These are phyloP conservation scores for Coccyzus lansbergi DNA, from an alignment of 2,797 vertebrate genomes.

Conservation along the genomic window DNA sequence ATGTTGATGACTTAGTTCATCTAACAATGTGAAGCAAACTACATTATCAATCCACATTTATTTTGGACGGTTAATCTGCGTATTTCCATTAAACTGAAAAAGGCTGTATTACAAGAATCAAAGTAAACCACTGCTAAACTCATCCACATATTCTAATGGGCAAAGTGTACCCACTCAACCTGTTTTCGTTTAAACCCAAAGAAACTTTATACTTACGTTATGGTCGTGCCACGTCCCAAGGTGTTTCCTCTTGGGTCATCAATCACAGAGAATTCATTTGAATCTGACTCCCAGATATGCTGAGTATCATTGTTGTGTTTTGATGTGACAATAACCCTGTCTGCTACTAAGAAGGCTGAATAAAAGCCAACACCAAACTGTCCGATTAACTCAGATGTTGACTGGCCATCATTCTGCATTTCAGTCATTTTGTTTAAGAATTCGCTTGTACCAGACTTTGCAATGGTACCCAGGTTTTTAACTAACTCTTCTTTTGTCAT, in stretches of 20 bases:
- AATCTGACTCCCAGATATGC: conserved; percentile 99
- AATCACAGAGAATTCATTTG: conserved; percentile 93
- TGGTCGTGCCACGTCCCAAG: conserved; percentile 92
- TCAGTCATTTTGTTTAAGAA: conserved; percentile 96
- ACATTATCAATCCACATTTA: neutral
- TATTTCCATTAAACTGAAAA: neutral
- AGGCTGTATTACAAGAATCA: neutral
- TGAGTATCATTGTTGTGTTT: conserved; percentile 98
- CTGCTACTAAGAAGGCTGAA: conserved; percentile 96
- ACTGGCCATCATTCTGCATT: conserved; percentile 89
- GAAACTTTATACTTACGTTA: conserved; percentile 84
- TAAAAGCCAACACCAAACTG: conserved; percentile 99
- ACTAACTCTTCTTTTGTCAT: conserved; percentile 97
- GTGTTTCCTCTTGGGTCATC: conserved; percentile 94
- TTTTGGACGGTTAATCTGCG: neutral
- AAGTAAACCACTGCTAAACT: rapidly evolving
- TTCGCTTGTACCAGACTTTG: conserved; percentile 98
- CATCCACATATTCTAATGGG: neutral
- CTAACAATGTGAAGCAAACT: neutral
- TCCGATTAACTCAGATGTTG: conserved; percentile 96
- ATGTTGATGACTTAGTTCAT: neutral
- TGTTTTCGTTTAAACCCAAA: neutral
- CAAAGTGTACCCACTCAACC: rapidly evolving
- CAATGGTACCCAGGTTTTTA: conserved; percentile 96
- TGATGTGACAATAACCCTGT: conserved; percentile 95